Evolutionary conservation across 1,140 invertebrate species (phyloP), one percentile per base, ranked within the genome.

Genomic region (Panagrolaimus sp.): DNA sequence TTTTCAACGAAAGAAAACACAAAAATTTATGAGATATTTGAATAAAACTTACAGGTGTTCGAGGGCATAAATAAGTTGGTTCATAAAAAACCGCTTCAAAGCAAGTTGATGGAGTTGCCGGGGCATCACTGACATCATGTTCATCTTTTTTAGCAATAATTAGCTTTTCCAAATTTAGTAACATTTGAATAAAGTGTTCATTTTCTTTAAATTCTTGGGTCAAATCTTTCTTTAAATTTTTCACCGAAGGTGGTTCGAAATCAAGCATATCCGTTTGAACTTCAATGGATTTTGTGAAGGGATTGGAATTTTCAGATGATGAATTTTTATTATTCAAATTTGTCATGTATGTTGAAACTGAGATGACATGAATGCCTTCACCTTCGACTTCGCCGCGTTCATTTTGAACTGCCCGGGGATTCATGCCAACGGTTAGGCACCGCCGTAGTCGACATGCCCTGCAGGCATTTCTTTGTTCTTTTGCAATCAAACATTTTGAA

Each of bases 401-500:
- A 6, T 65, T 70, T 66, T 73, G 72, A 2, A 73, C 72, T 2
- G 32, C 32, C 32, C 32, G 32, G 7, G 32, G 32, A 7, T 38
- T 38, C 74, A 76, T 76, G 63, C 74, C 78, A 24, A 81, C 72
- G 1, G 45, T 71, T 1, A 80, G 68, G 63, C 78, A 80, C 48
- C 67, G 44, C 9, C 76, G 72, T 21, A 83, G 64, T 10, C 79
- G 70, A 66, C 79, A 80, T 8, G 76, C 69, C 14, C 79, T 46
- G 66, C 79, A 80, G 12, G 81, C 68, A 65, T 80, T 80, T 68
- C 79, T 55, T 47, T 83, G 76, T 65, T 80, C 79, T 66, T 76
- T 81, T 17, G 64, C 63, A 26, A 80, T 67, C 6, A 66, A n/a
- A 69, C 79, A 80, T 44, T 69, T 68, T n/a, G 67, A 71, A 45